Evolutionary conservation across 2,888 invertebrate genomes (phyloP).

Genomic region (Diadromus collaris): DNA sequence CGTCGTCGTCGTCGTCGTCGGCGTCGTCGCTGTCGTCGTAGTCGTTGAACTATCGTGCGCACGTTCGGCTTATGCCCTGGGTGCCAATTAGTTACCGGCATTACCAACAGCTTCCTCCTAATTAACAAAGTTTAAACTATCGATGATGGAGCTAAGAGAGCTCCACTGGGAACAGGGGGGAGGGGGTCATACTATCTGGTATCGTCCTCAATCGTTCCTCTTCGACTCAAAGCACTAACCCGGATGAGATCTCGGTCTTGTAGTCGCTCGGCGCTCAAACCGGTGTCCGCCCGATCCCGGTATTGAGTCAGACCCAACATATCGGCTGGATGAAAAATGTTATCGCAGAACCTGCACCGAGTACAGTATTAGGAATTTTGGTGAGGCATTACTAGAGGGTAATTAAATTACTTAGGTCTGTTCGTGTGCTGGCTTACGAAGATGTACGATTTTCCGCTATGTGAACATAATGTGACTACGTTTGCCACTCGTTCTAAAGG

Average conservation of each 20-base stretch:
- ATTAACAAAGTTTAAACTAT: conserved; percentile 77
- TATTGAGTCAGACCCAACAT: neutral
- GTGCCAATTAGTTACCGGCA: conserved; percentile 77
- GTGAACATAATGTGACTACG: neutral
- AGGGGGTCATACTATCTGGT: conserved; percentile 20
- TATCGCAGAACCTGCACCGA: neutral
- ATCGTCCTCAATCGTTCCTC: conserved; percentile 41
- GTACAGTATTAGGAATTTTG: neutral
- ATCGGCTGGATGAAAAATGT: neutral
- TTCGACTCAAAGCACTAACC: conserved; percentile 5
- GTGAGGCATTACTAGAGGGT: neutral
- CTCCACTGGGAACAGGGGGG: conserved; percentile 3
- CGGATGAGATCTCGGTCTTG: neutral
- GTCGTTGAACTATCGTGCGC: conserved; percentile 54
- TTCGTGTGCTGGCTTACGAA: neutral
- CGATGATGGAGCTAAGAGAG: conserved; percentile 67
- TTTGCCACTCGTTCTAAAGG: neutral
- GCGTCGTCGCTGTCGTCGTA: no score
- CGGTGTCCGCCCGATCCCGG: no score
- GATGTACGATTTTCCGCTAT: neutral
- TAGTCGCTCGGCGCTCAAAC: no score
- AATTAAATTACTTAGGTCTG: neutral
- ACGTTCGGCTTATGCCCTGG: conserved; percentile 69
- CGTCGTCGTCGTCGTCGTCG: no score
- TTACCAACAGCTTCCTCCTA: conserved; percentile 75